Base-by-base conservation (phyloP, 2,888 invertebrate genomes). In the Ctenicera cuprea region DNA sequence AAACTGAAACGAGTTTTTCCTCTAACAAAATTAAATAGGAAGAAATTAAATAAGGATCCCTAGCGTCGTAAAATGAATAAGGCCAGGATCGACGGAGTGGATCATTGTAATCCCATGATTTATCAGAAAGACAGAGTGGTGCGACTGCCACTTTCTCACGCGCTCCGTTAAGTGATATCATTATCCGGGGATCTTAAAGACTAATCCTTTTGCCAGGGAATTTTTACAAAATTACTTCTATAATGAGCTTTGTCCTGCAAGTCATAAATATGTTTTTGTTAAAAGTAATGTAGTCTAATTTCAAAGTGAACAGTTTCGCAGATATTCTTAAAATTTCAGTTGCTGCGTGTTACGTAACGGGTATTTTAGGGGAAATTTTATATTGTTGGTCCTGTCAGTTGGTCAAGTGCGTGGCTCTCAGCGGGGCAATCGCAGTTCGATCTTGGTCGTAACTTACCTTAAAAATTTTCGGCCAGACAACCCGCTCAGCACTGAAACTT, bases 71-170 rank as follows among this genome's bases (percentile, higher is more conserved):
- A 65, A 73, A 67, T 62, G 61, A 72, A 72, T 67, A 72, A 63
- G 50, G 64, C 57, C 43, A 37, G 54, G 65, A 63, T 70, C 61
- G 45, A 63, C 69, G 38, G 38, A 64, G 69, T 64, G 63, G 68
- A 73, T 73, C 69, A 62, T 63, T 63, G 73, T 73, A 73, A 73
- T 73, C 73, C 69, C 48, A 33, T 73, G 73, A 73, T 68, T 73
- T 73, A 70, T 70, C 38, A 64, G 64, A 67, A 59, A 73, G 69
- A 70, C 67, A 57, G 64, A 70, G 57, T 63, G 63, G 57, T 67
- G 41, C 64, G 69, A 73, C 73, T 68, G 69, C 73, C 63, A 63
- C 61, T 64, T 59, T 69, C 62, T 70, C 62, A 63, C 54, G 50
- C 43, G 68, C 54, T 50, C 59, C 59, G 43, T 68, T 73, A 68